Evolutionary conservation across 2,888 invertebrate genomes (phyloP).

Genomic region (Drosophila stalkeri): DNA sequence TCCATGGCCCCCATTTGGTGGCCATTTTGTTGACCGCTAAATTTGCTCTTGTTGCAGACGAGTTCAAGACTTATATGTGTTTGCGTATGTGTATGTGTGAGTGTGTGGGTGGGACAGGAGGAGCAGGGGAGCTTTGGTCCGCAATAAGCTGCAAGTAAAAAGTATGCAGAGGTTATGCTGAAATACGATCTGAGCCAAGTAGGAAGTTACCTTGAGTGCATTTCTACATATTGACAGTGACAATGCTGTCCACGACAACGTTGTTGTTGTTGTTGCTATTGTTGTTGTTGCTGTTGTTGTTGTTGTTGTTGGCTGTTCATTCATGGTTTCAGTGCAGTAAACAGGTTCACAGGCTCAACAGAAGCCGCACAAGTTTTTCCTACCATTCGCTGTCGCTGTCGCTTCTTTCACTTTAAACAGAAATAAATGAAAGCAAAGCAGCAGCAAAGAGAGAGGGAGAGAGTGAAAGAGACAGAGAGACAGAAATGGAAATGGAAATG

Average conservation of each 20-base stretch:
- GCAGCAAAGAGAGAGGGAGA: slow-evolving; percentile 8
- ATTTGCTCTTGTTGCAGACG: slow-evolving; percentile 32
- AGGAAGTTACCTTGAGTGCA: slow-evolving; percentile 84
- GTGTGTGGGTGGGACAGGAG: slow-evolving; percentile 7
- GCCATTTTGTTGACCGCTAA: slow-evolving; percentile 79
- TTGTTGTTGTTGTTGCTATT: slow-evolving; percentile 11
- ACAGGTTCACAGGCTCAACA: slow-evolving; percentile 80
- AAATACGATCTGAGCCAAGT: slow-evolving; percentile 71
- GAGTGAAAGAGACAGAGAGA: slow-evolving; percentile 20
- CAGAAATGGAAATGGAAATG: slow-evolving; percentile 4
- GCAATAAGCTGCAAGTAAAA: slow-evolving; percentile 64
- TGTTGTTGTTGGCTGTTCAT: slow-evolving; percentile 56
- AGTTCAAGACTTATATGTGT: not conserved
- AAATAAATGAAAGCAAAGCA: slow-evolving; percentile 23
- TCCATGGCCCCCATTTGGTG: slow-evolving; percentile 13
- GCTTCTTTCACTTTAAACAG: slow-evolving; percentile 33
- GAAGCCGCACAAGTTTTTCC: slow-evolving; percentile 74
- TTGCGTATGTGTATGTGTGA: not conserved
- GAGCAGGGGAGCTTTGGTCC: slow-evolving; percentile 31
- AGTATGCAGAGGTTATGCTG: slow-evolving; percentile 73
- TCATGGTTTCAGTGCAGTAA: slow-evolving; percentile 73
- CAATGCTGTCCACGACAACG: slow-evolving; percentile 59
- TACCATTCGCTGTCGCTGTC: slow-evolving; percentile 8
- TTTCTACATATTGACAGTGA: slow-evolving; percentile 78
- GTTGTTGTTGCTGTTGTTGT: slow-evolving; percentile 38